Percentiles rank a stretch among this genome's conserved stretches.
Conservation (phyloP, 1,140 invertebrate genomes). For the Palaemon carinicauda region DNA sequence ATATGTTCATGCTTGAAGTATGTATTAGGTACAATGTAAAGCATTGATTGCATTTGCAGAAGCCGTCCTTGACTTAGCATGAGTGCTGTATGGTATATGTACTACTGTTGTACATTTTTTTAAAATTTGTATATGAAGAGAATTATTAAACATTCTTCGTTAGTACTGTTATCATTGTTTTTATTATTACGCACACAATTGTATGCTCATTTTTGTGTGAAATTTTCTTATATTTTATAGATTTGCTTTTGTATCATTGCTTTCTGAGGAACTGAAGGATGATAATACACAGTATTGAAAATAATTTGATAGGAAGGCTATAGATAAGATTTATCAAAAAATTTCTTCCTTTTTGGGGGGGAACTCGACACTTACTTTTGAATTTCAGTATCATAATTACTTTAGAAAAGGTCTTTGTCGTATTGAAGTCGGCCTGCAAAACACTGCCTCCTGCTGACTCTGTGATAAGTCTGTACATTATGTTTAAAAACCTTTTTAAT, state of each 20-base stretch:
- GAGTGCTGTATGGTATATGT: no score
- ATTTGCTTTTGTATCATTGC: not conserved
- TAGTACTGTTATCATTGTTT: not conserved
- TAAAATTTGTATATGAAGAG: not conserved
- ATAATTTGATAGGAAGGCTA: not conserved
- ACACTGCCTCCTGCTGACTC: constrained; percentile 35
- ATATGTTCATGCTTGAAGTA: no score
- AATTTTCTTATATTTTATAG: no score
- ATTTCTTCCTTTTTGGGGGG: not conserved
- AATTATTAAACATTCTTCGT: not conserved
- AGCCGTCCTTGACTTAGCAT: no score
- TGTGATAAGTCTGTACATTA: constrained; percentile 39
- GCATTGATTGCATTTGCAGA: no score
- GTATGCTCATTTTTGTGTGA: no score
- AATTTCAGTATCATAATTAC: not conserved
- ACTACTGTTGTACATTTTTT: not conserved
- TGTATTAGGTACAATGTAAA: no score
- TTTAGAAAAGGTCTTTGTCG: not conserved
- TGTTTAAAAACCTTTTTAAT: not conserved
- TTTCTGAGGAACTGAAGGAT: not conserved
- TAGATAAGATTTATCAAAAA: not conserved
- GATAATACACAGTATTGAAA: not conserved
- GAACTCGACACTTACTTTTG: not conserved
- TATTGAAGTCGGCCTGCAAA: constrained; percentile 22
- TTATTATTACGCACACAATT: not conserved